These are phyloP conservation scores for Hydrozoanthus tunicans DNA, from an alignment of 64 coral and sea anemone genomes.

Conservation along the genomic window DNA sequence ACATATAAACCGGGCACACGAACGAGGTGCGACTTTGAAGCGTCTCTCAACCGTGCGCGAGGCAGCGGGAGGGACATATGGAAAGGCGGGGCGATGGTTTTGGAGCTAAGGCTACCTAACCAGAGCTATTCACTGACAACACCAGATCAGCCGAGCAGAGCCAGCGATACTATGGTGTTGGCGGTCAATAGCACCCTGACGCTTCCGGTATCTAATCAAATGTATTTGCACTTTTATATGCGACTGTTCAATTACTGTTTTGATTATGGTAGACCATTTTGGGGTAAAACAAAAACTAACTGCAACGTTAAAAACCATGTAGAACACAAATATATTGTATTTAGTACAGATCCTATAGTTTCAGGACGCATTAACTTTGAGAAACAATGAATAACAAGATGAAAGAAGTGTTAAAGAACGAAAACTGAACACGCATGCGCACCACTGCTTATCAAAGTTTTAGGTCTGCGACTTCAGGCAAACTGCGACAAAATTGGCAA, in stretches of 20 bases:
- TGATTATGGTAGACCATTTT: slow-evolving; percentile 16
- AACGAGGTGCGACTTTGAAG: slow-evolving; percentile 50
- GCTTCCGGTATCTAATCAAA: not conserved
- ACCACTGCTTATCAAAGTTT: not conserved
- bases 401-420: not conserved
- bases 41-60: slow-evolving; percentile 45
- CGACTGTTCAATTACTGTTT: not conserved
- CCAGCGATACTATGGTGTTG: slow-evolving; percentile 55
- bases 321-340: not conserved
- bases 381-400: not conserved
- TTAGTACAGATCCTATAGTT: not conserved
- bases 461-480: too few species aligned
- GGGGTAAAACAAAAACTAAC: not conserved
- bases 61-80: slow-evolving; percentile 37
- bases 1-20: slow-evolving; percentile 52
- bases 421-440: slow-evolving; percentile 4
- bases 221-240: not conserved
- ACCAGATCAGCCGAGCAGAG: slow-evolving; percentile 50
- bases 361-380: too few species aligned
- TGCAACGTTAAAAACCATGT: not conserved
- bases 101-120: slow-evolving; percentile 51
- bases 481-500: too few species aligned
- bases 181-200: slow-evolving; percentile 60
- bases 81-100: slow-evolving; percentile 45
- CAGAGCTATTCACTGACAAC: slow-evolving; percentile 54